Evolutionary conservation across 2,797 vertebrate genomes (phyloP), one percentile per base, ranked within the genome.

Genomic region (Muscicapa comitata): DNA sequence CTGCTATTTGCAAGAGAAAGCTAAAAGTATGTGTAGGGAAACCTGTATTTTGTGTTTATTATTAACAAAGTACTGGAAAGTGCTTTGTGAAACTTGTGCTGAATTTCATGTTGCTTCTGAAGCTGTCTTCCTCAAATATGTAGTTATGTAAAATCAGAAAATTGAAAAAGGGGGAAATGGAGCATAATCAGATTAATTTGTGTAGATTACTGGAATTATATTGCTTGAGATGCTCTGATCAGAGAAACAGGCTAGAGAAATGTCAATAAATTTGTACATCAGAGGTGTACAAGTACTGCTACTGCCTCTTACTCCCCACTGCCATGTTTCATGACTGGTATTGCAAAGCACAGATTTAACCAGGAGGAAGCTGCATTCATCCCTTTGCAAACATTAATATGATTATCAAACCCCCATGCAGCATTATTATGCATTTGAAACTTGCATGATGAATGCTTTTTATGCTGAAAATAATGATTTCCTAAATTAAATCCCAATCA

Each of bases 21-120:
- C 17, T 68, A 35, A 77, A 94, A 40, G 10, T 31, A 54, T 17
- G 25, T 71, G 51, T 77, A 73, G 61, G 88, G 42, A 92, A 88
- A 53, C 33, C 17, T 84, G 15, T 62, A 23, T 65, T 80, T 93
- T 95, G 59, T 80, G 54, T 61, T 95, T 91, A 20, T 67, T 95
- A 72, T 70, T 86, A 93, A 48, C 67, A 78, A 89, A 91, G 35
- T 31, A 85, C 79, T 55, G 61, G 66, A 93, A 93, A 90, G 50
- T 53, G 29, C 54, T 72, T 54, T 82, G 37, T 59, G 51, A 83
- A 93, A 58, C 43, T 63, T 55, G 19, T 42, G 19, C 33, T 94
- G 73, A 86, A 84, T 92, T 83, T 76, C 72, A 55, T 63, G 50
- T 81, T 61, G 10, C 26, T 80, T 75, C 86, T 95, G 45, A 76